Evolutionary conservation across 64 coral and sea anemone genomes (phyloP).

Genomic region (Catalaphyllia jardinei): DNA sequence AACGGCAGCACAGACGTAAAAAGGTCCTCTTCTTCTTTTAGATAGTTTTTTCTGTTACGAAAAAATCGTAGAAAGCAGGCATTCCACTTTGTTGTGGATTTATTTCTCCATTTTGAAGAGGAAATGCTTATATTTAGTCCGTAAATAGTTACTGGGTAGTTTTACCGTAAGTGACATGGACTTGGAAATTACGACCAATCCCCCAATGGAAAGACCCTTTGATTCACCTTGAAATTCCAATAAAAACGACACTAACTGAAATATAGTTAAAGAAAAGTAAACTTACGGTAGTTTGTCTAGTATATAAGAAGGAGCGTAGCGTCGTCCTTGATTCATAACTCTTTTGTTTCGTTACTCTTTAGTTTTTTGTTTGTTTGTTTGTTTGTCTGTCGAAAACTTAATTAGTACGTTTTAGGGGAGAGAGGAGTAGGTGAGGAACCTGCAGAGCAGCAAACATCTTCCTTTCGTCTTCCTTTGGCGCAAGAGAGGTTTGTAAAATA

Average conservation of each 20-base stretch:
- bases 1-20: no score
- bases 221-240: constrained; percentile 19
- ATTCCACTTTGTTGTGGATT: background rate
- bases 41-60: no score
- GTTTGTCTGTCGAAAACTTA: background rate
- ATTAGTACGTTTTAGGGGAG: no score
- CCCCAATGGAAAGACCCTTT: constrained; percentile 1
- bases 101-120: background rate
- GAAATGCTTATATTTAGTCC: background rate
- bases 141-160: background rate
- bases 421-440: no score
- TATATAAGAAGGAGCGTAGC: no score
- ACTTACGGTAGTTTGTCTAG: no score
- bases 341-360: no score
- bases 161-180: background rate
- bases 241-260: background rate
- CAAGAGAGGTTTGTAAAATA: background rate
- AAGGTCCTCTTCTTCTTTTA: no score
- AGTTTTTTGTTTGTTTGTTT: no score
- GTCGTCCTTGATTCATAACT: no score
- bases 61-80: no score
- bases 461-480: background rate
- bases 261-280: no score
- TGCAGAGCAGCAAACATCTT: background rate
- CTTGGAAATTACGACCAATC: background rate